These are phyloP conservation scores for Drosophila limbata DNA, from an alignment of 2,888 invertebrate species.

Conservation along the genomic window DNA sequence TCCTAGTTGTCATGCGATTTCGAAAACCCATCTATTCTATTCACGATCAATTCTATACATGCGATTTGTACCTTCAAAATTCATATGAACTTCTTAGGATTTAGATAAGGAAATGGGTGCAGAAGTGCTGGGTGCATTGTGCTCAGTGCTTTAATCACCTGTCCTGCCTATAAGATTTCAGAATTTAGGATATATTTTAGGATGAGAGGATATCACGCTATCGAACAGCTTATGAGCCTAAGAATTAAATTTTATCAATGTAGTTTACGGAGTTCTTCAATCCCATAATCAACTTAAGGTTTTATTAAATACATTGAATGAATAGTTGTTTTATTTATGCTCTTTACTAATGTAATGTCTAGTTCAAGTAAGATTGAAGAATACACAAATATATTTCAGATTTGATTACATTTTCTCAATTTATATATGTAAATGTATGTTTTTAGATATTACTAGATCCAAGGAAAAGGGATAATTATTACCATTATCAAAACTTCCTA, in stretches of 20 bases:
- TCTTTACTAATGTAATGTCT: neutral
- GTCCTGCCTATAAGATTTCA: constrained; percentile 1
- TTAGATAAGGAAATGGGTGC: constrained; percentile 29
- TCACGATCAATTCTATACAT: constrained; percentile 21
- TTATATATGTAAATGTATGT: neutral
- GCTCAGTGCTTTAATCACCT: constrained; percentile 46
- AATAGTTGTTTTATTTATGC: neutral
- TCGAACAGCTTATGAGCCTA: neutral
- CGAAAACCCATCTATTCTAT: neutral
- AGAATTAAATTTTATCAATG: neutral
- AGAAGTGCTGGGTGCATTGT: constrained; percentile 53
- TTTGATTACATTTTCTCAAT: neutral
- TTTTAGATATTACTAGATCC: neutral
- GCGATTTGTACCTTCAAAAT: constrained; percentile 24
- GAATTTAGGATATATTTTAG: neutral
- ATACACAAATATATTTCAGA: neutral
- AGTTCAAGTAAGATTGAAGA: neutral
- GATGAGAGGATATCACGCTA: neutral
- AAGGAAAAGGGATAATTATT: neutral
- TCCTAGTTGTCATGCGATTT: constrained; percentile 3
- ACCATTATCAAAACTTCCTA: neutral
- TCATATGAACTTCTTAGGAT: neutral
- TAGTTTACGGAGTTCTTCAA: neutral
- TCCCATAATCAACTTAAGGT: neutral
- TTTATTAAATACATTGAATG: neutral